Percentiles rank a stretch among this genome's conserved stretches.
Conservation (phyloP, 2,888 invertebrate species). For the Agonopterix arenella region DNA sequence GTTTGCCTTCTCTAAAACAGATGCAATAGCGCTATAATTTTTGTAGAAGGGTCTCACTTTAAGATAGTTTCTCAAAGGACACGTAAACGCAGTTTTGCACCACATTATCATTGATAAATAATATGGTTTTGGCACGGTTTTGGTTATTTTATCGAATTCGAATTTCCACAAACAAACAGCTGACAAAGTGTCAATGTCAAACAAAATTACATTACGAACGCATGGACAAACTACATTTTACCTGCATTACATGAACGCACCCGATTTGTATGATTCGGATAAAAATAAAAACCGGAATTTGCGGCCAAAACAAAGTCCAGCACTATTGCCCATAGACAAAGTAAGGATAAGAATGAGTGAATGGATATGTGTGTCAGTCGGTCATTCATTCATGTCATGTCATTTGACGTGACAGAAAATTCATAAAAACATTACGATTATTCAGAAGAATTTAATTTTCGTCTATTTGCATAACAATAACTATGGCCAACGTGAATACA, state of each 20-base stretch:
- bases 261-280: too few relatives aligned
- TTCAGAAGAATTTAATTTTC: background rate
- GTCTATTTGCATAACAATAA: slow-evolving; percentile 30
- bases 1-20: slow-evolving; percentile 49
- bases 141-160: too few relatives aligned
- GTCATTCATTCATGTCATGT: background rate
- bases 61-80: slow-evolving; percentile 16
- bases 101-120: slow-evolving; percentile 20
- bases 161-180: too few relatives aligned
- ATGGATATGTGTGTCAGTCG: background rate
- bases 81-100: slow-evolving; percentile 20
- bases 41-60: slow-evolving; percentile 15
- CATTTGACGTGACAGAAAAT: background rate
- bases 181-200: too few relatives aligned
- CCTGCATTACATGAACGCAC: too few relatives aligned
- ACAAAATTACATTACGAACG: too few relatives aligned
- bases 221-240: too few relatives aligned
- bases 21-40: slow-evolving; percentile 49
- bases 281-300: too few relatives aligned
- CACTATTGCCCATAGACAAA: too few relatives aligned
- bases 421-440: background rate
- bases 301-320: too few relatives aligned
- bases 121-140: too few relatives aligned
- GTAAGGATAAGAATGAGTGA: too few relatives aligned
- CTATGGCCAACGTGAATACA: slow-evolving; percentile 65